Evolutionary conservation across 2,113 vertebrate species (phyloP), one percentile per base, ranked within the genome.

Genomic region (Caranx melampygus): DNA sequence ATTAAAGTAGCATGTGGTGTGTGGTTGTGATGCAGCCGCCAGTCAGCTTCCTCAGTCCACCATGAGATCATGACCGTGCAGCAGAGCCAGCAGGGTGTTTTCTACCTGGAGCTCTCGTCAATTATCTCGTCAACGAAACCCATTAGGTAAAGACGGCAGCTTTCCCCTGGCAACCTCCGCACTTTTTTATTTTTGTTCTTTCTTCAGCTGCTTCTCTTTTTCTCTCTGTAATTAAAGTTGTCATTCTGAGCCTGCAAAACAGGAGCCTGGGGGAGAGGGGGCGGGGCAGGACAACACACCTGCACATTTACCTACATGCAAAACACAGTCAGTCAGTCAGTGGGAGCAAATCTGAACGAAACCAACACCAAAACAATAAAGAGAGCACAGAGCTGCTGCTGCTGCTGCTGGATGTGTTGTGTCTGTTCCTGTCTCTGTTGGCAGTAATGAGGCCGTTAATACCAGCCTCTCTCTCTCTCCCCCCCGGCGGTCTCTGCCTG

Each of bases 401-500:
- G n/a, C 49, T 6, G 75, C 64, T 66, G n/a, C 33, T 4, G 5
- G 26, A 26, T 52, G 40, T 37, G 35, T 64, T 26, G 31, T 4
- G n/a, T 63, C 45, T 35, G 69, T 16, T 75, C 9, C 20, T 20
- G 3, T 62, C 21, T 40, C 63, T 67, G 75, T 64, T 63, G 76
- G 72, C 55, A 34, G 72, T 75, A 79, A 86, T 77, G 58, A 82
- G 54, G 66, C 67, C 34, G 77, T 75, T 82, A 63, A 77, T 33
- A 82, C 47, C 0, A 54, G 37, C 31, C 69, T 37, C 8, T 26
- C 26, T 35, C 69, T 37, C 8, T n/a, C n/a, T n/a, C 18, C 21
- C 83, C 88, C 34, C 49, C 63, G 62, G 75, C 72, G 3, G 3
- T 78, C 47, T 65, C 63, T 45, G 20, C 74, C 57, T 62, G 57